Evolutionary conservation across 2,888 invertebrate species (phyloP), one percentile per base, ranked within the genome.

Genomic region (Allolobophora icterica): DNA sequence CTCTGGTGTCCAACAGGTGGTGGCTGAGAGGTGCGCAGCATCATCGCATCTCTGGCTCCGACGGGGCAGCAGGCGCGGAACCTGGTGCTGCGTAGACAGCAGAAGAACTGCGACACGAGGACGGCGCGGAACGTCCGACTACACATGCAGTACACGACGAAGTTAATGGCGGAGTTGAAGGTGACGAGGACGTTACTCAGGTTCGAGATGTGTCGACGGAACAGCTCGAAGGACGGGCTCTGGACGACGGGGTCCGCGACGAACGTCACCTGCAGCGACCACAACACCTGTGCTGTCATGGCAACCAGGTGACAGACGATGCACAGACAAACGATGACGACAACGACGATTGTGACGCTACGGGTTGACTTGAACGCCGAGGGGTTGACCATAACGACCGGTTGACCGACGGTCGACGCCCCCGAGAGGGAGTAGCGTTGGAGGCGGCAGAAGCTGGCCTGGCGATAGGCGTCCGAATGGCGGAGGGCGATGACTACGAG

Each of bases 141-240:
- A 90, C 92, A 92, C 13, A 92, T 58, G 84, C 92, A 93, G 91
- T 93, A 93, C 89, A 93, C 92, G 92, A 93, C n/a, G 89, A 93
- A 93, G 91, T 93, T 93, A 83, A 92, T 89, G 52, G 92, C 91
- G 3, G 91, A 92, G 90, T 92, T 92, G 45, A 93, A 24, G 8
- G 92, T 92, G 34, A 93, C 90, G n/a, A 93, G 87, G 38, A 93
- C 89, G 90, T 93, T 93, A 87, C 92, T 92, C 90, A 92, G 87
- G 45, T 92, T 91, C 15, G 92, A 40, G 24, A 90, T n/a, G 90
- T 92, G 89, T 34, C 92, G 52, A 21, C 93, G 45, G 33, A 84
- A 45, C 40, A 84, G 17, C 38, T 91, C 92, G 71, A 93, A 91
- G 33, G 91, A 42, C 21, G 45, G 8, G 33, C 71, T 84, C 45